These are phyloP conservation scores for Caerostris extrusa DNA, from an alignment of 1,140 invertebrate species.

Conservation along the genomic window DNA sequence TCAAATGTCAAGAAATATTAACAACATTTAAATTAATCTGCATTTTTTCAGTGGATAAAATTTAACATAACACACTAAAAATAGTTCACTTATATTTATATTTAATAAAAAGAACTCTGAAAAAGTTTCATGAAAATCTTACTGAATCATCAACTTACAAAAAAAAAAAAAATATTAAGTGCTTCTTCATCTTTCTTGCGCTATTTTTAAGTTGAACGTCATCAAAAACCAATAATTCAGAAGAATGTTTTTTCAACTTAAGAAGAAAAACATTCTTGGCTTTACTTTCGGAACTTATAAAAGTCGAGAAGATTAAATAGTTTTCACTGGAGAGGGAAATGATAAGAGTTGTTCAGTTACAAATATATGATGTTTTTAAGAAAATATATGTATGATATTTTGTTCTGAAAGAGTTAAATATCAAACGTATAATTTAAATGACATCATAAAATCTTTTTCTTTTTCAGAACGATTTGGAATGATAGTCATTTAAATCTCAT, in stretches of 20 bases:
- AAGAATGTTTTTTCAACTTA: not conserved
- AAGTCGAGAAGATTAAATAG: slow-evolving; percentile 10
- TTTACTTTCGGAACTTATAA: not conserved
- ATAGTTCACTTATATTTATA: not conserved
- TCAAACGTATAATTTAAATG: not conserved
- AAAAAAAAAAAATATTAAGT: not conserved
- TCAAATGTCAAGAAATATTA: too few relatives aligned
- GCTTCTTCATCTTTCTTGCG: not conserved
- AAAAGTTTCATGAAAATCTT: not conserved
- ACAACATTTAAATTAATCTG: too few relatives aligned
- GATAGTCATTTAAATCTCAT: too few relatives aligned
- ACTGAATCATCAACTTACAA: slow-evolving; percentile 1
- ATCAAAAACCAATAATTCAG: slow-evolving; percentile 34
- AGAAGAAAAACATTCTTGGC: not conserved
- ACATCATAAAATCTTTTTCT: too few relatives aligned
- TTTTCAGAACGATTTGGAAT: too few relatives aligned
- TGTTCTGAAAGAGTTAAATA: not conserved
- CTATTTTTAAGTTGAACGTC: not conserved
- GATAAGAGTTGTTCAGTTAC: not conserved
- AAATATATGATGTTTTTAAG: not conserved
- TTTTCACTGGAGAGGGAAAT: not conserved
- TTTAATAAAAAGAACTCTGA: not conserved
- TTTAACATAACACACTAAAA: not conserved
- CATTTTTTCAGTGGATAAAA: too few relatives aligned
- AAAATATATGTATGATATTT: not conserved